Base-by-base conservation (phyloP, 2,113 vertebrate species). In the Pongo abelii region DNA sequence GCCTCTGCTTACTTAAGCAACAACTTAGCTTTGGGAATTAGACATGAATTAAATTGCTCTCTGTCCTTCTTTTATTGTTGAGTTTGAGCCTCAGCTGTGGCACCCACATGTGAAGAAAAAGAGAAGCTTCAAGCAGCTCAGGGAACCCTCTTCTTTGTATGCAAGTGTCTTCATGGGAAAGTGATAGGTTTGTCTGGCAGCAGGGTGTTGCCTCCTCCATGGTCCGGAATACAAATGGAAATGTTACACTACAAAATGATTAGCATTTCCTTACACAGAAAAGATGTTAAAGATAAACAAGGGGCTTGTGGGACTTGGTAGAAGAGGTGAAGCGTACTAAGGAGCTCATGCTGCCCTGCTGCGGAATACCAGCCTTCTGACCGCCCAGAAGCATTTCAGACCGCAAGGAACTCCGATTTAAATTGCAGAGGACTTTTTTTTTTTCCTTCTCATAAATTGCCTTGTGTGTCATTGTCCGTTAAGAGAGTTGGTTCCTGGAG, bases 241-340 rank as follows among this genome's bases (percentile, higher is more conserved):
- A 93, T 87, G 81, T 64, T 38, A 75, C 0, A 10, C 22, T 64
- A 83, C 69, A 70, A 91, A 95, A 69, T 57, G 5, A 74, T 75
- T 81, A 88, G 30, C 67, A 46, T 90, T 79, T 96, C 64, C 81
- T 96, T 94, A 83, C 43, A 57, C 27, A 93, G 75, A 85, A 96
- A 92, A 90, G 10, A 83, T 86, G 81, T 91, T 86, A 84, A 88
- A 92, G 92, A 40, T 77, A 84, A 93, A 89, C 74, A 83, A 67
- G 67, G 9, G 27, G 17, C 83, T 93, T 48, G 2, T 18, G 20
- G 67, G 40, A 50, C 69, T 64, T 50, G 18, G 46, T 17, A 35
- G 57, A 50, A 75, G 55, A 80, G 38, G 38, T 11, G 55, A 46
- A 2, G 17, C 67, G 5, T 70, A 16, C 32, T 9, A 11, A 70